Conservation (phyloP, 1,140 invertebrate genomes). For the Tribolium castaneum region DNA sequence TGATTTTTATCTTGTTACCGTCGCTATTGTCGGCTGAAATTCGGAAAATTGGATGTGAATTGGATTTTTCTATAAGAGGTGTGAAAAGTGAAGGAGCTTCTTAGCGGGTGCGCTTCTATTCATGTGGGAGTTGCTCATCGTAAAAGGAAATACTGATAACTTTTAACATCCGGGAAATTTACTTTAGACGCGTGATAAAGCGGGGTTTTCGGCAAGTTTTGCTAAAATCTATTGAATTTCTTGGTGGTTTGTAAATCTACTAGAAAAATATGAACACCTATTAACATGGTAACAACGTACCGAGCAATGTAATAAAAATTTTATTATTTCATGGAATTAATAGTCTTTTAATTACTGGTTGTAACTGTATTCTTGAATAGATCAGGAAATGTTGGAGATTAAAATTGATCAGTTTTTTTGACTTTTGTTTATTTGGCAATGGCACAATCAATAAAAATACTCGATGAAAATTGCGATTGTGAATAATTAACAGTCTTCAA, state of each 20-base stretch:
- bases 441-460: conserved; percentile 9
- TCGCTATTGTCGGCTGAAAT: conserved; percentile 50
- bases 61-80: conserved; percentile 55
- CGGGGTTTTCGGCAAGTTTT: too few relatives aligned
- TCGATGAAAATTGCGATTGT: not conserved
- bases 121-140: conserved; percentile 40
- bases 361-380: too few relatives aligned
- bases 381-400: too few relatives aligned
- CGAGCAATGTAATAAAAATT: too few relatives aligned
- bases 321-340: too few relatives aligned
- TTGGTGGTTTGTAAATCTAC: too few relatives aligned
- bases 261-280: too few relatives aligned
- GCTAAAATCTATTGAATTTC: too few relatives aligned
- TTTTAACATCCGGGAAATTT: conserved; percentile 7
- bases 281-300: too few relatives aligned
- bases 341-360: too few relatives aligned
- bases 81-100: conserved; percentile 51
- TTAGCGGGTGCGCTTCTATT: conserved; percentile 45
- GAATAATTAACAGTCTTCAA: not conserved
- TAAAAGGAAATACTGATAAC: conserved; percentile 33
- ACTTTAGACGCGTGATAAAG: not conserved
- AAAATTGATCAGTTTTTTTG: not conserved
- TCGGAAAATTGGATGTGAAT: conserved; percentile 56
- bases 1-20: conserved; percentile 28
- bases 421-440: not conserved